A percentile compares a stretch with the other conserved stretches of the same genome.
Conservation (phyloP, 2,113 vertebrate genomes). For the Glaucomys volans region DNA sequence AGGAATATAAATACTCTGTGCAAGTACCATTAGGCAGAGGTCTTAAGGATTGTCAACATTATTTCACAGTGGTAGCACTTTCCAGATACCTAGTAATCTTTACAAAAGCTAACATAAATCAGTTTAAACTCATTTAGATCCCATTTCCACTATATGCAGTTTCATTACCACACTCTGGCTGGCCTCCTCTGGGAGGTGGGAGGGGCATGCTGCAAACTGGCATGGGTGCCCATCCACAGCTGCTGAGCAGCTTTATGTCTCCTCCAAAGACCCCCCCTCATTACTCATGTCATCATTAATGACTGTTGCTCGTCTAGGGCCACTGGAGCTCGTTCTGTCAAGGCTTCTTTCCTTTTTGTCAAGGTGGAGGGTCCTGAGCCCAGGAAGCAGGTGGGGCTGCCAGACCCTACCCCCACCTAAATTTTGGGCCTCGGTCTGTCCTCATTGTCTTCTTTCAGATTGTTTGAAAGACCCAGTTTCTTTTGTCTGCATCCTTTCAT, state of each 20-base stretch:
- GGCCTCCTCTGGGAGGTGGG: conserved; percentile 83
- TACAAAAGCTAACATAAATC: conserved; percentile 90
- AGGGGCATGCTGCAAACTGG: conserved; percentile 84
- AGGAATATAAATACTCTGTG: conserved; percentile 90
- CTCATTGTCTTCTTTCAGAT: background rate
- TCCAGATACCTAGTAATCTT: conserved; percentile 88
- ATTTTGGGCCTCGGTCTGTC: background rate
- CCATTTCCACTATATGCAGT: conserved; percentile 88
- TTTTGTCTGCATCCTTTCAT: background rate
- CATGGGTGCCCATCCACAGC: conserved; percentile 86
- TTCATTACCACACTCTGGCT: conserved; percentile 90
- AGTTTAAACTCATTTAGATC: conserved; percentile 91
- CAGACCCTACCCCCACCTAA: background rate
- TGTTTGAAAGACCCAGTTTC: background rate
- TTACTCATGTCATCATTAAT: conserved; percentile 87
- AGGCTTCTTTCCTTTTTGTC: conserved; percentile 37
- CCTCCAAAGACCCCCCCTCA: conserved; percentile 81
- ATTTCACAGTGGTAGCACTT: conserved; percentile 89
- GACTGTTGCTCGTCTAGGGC: conserved; percentile 45
- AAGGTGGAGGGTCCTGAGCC: conserved; percentile 52
- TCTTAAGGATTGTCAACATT: conserved; percentile 89
- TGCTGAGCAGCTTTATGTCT: conserved; percentile 83
- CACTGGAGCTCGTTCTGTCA: conserved; percentile 62
- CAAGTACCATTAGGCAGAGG: conserved; percentile 90
- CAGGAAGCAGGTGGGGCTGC: background rate